Conservation (phyloP, 1,140 invertebrate genomes). For the Micrasema minimum region DNA sequence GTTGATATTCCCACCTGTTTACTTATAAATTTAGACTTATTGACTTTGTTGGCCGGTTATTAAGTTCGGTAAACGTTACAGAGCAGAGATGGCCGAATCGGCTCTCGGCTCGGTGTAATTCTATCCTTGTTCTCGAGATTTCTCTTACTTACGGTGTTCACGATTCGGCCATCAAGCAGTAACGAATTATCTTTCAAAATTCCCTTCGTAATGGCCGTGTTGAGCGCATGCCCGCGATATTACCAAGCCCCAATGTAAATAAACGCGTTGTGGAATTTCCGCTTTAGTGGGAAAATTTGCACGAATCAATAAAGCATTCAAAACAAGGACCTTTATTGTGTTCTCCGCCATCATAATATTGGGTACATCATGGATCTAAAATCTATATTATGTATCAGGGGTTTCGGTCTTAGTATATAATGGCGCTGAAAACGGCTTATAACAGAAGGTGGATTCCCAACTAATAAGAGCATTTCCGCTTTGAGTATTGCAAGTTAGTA, state of each 20-base stretch:
- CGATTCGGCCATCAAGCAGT: conserved; percentile 21
- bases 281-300: conserved; percentile 11
- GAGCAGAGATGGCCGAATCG: conserved; percentile 3
- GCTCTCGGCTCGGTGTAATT: conserved; percentile 4
- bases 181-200: conserved; percentile 28
- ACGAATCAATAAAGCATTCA: not conserved
- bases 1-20: not conserved
- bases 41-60: not conserved
- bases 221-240: conserved; percentile 26
- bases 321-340: not conserved
- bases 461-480: not conserved
- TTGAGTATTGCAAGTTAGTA: no score
- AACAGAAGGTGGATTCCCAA: not conserved
- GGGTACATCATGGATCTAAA: not conserved
- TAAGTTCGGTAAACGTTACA: not conserved
- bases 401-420: not conserved
- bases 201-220: conserved; percentile 6
- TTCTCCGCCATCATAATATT: not conserved
- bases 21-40: not conserved
- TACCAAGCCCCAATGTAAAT: conserved; percentile 28
- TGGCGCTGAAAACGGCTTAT: not conserved
- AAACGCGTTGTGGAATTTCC: conserved; percentile 13
- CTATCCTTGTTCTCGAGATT: conserved; percentile 14
- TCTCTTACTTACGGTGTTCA: conserved; percentile 12
- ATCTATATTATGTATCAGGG: not conserved